A percentile compares a stretch with the other conserved stretches of the same genome.
Evolutionary conservation across 1,140 invertebrate species (phyloP).

Genomic region (Bombus breviceps): DNA sequence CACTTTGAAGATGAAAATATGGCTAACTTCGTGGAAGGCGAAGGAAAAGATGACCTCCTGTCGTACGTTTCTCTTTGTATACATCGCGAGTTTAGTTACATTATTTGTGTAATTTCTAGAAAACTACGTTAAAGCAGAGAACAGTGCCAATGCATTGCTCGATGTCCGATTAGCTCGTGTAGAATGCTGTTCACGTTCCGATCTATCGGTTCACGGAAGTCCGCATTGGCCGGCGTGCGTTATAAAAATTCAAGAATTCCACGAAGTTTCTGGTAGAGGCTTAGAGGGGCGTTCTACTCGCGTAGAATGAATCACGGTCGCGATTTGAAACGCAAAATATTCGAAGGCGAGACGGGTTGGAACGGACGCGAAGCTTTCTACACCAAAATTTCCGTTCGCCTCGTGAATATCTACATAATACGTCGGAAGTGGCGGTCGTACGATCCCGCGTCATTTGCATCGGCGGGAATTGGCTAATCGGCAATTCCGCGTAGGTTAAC

Average conservation of each 20-base stretch:
- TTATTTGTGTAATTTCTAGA: not conserved
- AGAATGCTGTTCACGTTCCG: slow-evolving; percentile 20
- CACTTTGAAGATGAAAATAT: not conserved
- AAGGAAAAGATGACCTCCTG: not conserved
- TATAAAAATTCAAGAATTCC: slow-evolving; percentile 45
- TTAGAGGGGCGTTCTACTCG: not conserved
- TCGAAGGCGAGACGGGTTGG: not conserved
- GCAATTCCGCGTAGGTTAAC: slow-evolving; percentile 28
- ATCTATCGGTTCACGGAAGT: slow-evolving; percentile 37
- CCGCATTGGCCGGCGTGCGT: not conserved
- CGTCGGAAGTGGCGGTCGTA: slow-evolving; percentile 48
- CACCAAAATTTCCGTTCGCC: slow-evolving; percentile 39
- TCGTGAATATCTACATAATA: slow-evolving; percentile 31
- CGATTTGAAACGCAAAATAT: slow-evolving; percentile 37
- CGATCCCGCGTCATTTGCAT: slow-evolving; percentile 46
- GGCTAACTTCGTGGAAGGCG: not conserved
- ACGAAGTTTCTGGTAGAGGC: slow-evolving; percentile 16
- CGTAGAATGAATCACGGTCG: slow-evolving; percentile 26
- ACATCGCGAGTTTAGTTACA: too few species aligned
- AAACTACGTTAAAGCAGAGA: not conserved
- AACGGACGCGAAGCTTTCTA: slow-evolving; percentile 28
- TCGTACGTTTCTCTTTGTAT: not conserved
- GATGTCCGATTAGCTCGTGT: not conserved
- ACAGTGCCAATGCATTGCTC: not conserved
- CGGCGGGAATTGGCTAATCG: slow-evolving; percentile 47